A percentile compares a stretch with the other conserved stretches of the same genome.
These are phyloP conservation scores for Ridgeia piscesae DNA, from an alignment of 1,140 invertebrate species.

Conservation along the genomic window DNA sequence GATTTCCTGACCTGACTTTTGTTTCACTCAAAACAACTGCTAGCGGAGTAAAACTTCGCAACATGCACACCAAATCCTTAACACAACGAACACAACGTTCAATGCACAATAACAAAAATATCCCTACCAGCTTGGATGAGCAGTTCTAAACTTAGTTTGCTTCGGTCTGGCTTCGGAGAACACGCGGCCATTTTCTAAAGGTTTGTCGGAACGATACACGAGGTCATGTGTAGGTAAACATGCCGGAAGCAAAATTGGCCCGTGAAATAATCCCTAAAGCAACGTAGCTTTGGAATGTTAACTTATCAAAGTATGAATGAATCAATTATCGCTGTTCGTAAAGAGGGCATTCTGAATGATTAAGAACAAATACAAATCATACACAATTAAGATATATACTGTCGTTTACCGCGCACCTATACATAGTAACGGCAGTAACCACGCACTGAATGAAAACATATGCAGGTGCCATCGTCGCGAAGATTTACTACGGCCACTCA, in stretches of 20 bases:
- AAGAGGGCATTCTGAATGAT: background rate
- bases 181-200: constrained; percentile 3
- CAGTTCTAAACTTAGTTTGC: background rate
- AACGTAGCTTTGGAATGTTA: background rate
- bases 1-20: constrained; percentile 5
- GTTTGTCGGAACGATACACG: background rate
- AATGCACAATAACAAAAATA: background rate
- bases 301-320: background rate
- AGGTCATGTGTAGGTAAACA: background rate
- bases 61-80: background rate
- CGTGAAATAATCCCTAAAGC: background rate
- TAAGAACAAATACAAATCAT: background rate
- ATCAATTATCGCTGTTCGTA: background rate
- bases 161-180: background rate
- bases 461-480: background rate
- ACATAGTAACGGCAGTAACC: background rate
- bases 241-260: background rate
- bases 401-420: background rate
- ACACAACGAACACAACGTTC: background rate
- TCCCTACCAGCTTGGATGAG: background rate
- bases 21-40: background rate
- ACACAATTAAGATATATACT: background rate
- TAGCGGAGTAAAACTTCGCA: background rate
- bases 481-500: background rate
- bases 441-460: background rate